Percentiles rank a stretch among this genome's conserved stretches.
These are phyloP conservation scores for Albula goreensis DNA, from an alignment of 2,113 vertebrate species.

Conservation along the genomic window DNA sequence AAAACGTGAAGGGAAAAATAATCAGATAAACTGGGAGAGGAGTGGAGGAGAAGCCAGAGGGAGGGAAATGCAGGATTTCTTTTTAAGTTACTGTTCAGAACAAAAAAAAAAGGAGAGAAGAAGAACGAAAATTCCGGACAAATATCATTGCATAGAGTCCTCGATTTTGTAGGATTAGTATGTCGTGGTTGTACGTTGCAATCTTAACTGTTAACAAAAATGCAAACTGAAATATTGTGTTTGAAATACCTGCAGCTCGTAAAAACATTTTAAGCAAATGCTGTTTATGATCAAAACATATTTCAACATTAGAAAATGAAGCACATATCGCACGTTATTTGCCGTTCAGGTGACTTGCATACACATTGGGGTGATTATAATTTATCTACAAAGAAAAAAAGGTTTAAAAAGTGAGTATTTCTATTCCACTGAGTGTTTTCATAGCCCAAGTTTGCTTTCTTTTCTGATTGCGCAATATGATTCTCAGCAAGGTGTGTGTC, in stretches of 20 bases:
- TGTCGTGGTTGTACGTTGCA: conserved; percentile 20
- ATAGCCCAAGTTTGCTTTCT: background rate
- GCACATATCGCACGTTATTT: background rate
- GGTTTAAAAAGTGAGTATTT: background rate
- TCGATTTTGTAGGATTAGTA: conserved; percentile 29
- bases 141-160: conserved; percentile 49
- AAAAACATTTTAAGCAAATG: background rate
- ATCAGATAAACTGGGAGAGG: conserved; percentile 80
- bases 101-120: conserved; percentile 58
- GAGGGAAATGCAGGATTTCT: conserved; percentile 63
- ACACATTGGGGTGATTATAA: background rate
- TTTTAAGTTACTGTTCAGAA: conserved; percentile 63
- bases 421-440: background rate
- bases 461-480: background rate
- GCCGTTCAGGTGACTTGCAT: background rate
- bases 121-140: background rate
- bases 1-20: conserved; percentile 89
- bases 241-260: background rate
- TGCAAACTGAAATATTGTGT: background rate
- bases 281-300: background rate
- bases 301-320: background rate
- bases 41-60: conserved; percentile 65
- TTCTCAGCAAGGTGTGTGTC: background rate
- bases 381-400: background rate
- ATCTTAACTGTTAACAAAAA: conserved; percentile 32